Percentiles rank a stretch among this genome's conserved stretches.
Conservation (phyloP, 1,140 invertebrate species). For the Belonocnema kinseyi region DNA sequence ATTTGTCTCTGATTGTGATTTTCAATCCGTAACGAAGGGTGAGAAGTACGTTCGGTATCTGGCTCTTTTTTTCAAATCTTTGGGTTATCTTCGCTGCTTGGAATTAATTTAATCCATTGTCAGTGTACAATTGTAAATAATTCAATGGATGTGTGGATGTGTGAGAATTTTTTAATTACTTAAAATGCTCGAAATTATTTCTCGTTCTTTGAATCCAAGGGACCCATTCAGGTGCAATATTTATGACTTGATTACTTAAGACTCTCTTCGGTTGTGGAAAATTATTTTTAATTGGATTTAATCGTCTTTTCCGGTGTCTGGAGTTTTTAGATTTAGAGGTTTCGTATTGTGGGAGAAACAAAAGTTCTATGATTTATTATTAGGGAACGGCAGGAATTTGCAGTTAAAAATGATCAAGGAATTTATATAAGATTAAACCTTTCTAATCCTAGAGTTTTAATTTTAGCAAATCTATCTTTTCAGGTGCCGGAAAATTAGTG, state of each 20-base stretch:
- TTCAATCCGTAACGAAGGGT: neutral
- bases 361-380: too few relatives aligned
- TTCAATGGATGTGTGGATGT: slow-evolving; percentile 20
- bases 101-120: neutral
- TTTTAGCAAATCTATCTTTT: too few relatives aligned
- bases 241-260: neutral
- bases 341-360: too few relatives aligned
- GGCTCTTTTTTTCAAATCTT: neutral
- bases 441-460: too few relatives aligned
- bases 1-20: neutral
- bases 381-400: too few relatives aligned
- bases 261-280: neutral
- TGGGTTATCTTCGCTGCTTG: neutral
- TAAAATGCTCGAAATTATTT: neutral
- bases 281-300: neutral
- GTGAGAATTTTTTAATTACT: neutral
- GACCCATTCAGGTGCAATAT: neutral
- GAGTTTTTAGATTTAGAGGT: too few relatives aligned
- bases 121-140: slow-evolving; percentile 12
- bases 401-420: too few relatives aligned
- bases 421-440: too few relatives aligned
- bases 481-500: too few relatives aligned
- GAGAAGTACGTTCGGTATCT: neutral
- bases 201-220: neutral
- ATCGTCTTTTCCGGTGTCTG: too few relatives aligned